These are phyloP conservation scores for Atta colombica DNA, from an alignment of 1,140 invertebrate genomes.

Conservation along the genomic window DNA sequence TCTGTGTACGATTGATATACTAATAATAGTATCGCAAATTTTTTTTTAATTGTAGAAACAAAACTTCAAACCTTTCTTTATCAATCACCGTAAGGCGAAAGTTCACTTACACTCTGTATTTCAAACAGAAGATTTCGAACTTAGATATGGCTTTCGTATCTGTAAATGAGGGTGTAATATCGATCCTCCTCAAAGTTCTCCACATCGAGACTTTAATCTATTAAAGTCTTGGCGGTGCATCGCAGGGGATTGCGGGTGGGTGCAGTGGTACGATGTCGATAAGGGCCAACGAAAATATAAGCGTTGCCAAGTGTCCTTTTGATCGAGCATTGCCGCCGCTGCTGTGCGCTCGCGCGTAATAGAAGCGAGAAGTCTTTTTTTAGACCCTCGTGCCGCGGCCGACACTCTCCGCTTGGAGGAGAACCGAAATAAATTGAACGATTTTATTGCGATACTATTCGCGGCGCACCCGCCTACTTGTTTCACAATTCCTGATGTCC, in stretches of 20 bases:
- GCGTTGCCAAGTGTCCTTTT: constrained; percentile 60
- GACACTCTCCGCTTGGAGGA: constrained; percentile 48
- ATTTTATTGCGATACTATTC: constrained; percentile 64
- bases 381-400: constrained; percentile 44
- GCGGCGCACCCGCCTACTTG: constrained; percentile 45
- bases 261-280: constrained; percentile 34
- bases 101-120: too few species aligned
- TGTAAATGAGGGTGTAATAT: constrained; percentile 10
- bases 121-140: too few species aligned
- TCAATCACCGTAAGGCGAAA: too few species aligned
- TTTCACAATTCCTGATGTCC: constrained; percentile 49
- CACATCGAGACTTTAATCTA: neutral
- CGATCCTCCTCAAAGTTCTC: neutral
- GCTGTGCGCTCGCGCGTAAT: constrained; percentile 38
- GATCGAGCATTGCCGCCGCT: constrained; percentile 59
- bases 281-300: constrained; percentile 60
- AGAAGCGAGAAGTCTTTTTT: constrained; percentile 53
- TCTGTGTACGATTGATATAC: too few species aligned
- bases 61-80: too few species aligned
- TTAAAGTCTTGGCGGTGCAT: neutral
- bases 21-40: too few species aligned
- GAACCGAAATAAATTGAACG: constrained; percentile 63
- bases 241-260: neutral
- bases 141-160: too few species aligned
- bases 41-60: too few species aligned